Evolutionary conservation across 2,888 invertebrate species (phyloP), one percentile per base, ranked within the genome.

Genomic region (Phasia obesa): DNA sequence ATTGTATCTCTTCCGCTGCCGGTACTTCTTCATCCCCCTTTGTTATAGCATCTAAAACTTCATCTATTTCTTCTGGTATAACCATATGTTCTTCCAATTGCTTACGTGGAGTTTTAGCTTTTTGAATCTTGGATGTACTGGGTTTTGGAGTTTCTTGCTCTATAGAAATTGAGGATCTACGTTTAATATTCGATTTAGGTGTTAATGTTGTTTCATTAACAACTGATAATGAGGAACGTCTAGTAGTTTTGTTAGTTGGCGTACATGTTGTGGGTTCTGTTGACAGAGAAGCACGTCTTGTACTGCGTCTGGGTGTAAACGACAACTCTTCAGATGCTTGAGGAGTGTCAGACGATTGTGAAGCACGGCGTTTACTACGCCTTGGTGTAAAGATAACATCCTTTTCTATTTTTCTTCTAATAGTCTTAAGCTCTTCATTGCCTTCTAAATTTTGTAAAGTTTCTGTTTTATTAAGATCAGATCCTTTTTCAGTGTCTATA

Each of bases 281-380:
- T 44, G 86, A 81, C 62, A 84, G 59, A 3, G 86, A 86, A 9
- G 85, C 85, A 9, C 86, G 78, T 31, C 86, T 83, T 1, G 83
- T 49, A 57, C 84, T 86, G 25, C 85, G 84, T 60, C 84, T 85
- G 21, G 86, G 86, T 5, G 85, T 86, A 38, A 77, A 71, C 0
- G 35, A 35, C 5, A 35, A 35, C 11, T 35, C 35, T 35, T 2
- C 35, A 3, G 35, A 35, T 35, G 62, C n/a, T 35, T 77, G 21
- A 23, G 42, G 21, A 0, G 25, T 35, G 21, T 79, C 65, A n/a
- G 55, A 25, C 15, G 81, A 78, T 42, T 75, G 71, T 2, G 85
- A 85, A 21, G 65, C 44, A 42, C 77, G 60, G 2, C 84, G 71
- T 15, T 74, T 60, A 59, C 71, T 82, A 15, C 67, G 59, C 13